Percentiles rank a stretch among this genome's conserved stretches.
phyloP scores from a whole-genome alignment of 2,113 vertebrate genomes.

The Hippopotamus amphibius region DNA sequence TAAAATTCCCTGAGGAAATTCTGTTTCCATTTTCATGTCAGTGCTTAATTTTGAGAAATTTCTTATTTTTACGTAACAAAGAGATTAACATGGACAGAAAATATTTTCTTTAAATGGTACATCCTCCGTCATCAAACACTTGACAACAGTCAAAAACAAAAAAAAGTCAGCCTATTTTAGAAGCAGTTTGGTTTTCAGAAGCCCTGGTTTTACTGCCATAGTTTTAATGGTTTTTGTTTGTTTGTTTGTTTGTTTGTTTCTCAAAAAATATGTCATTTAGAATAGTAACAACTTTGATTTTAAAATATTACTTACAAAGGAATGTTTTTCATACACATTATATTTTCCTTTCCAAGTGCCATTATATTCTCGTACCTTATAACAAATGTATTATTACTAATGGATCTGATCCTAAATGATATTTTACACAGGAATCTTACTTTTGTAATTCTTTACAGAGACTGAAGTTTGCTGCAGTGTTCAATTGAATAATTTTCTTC shows the following conservation, averaged over 20 bases:
- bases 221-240: background rate
- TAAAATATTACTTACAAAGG: constrained; percentile 37
- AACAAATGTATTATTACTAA: background rate
- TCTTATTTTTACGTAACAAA: constrained; percentile 7
- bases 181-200: constrained; percentile 52
- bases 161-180: background rate
- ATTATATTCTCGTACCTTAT: constrained; percentile 7
- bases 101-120: constrained; percentile 49
- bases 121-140: background rate
- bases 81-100: background rate
- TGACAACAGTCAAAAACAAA: background rate
- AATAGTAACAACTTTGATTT: constrained; percentile 53
- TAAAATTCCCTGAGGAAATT: constrained; percentile 51
- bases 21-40: constrained; percentile 29
- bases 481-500: constrained; percentile 24
- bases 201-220: constrained; percentile 9
- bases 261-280: background rate
- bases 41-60: constrained; percentile 40
- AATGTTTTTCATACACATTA: background rate
- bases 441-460: constrained; percentile 10
- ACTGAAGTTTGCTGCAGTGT: background rate
- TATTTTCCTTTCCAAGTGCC: background rate
- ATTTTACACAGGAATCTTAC: background rate
- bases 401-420: constrained; percentile 14
- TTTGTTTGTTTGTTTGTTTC: background rate